phyloP scores from a whole-genome alignment of 1,140 invertebrate genomes.

The Pygmarrhopalites habei region DNA sequence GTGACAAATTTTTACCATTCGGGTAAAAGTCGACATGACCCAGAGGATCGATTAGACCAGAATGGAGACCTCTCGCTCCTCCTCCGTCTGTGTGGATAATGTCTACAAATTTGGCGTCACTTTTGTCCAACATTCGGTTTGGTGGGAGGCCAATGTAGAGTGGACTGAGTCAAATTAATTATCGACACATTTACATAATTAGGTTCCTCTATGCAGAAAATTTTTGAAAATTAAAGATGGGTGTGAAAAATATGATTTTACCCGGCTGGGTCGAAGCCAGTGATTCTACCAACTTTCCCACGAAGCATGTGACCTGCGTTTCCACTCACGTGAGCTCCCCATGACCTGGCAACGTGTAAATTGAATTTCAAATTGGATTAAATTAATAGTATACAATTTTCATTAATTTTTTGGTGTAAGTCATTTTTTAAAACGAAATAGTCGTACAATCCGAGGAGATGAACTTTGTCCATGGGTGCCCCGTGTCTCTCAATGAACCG shows the following conservation, averaged over 20 bases:
- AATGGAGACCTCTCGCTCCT: constrained; percentile 9
- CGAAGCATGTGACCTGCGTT: constrained; percentile 4
- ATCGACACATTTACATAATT: too few relatives aligned
- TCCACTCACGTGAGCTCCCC: constrained; percentile 22
- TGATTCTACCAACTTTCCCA: constrained; percentile 15
- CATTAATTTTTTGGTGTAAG: too few relatives aligned
- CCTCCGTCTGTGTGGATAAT: constrained; percentile 62
- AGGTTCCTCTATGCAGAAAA: too few relatives aligned
- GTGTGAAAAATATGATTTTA: too few relatives aligned
- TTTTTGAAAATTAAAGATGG: too few relatives aligned
- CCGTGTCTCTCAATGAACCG: constrained; percentile 28
- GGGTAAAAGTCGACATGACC: constrained; percentile 72
- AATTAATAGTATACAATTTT: too few relatives aligned
- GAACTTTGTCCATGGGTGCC: constrained; percentile 22
- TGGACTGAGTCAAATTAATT: too few relatives aligned
- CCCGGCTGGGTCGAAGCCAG: too few relatives aligned
- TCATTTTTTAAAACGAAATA: too few relatives aligned
- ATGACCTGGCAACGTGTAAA: too few relatives aligned
- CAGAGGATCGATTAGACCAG: constrained; percentile 48
- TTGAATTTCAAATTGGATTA: too few relatives aligned
- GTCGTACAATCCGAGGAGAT: constrained; percentile 30
- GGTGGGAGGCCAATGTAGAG: background rate
- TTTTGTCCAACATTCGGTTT: constrained; percentile 46
- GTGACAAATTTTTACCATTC: too few relatives aligned
- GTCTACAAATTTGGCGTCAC: constrained; percentile 59